Conservation (phyloP, 2,888 invertebrate genomes). For the Scelioninae gen. 2 region DNA sequence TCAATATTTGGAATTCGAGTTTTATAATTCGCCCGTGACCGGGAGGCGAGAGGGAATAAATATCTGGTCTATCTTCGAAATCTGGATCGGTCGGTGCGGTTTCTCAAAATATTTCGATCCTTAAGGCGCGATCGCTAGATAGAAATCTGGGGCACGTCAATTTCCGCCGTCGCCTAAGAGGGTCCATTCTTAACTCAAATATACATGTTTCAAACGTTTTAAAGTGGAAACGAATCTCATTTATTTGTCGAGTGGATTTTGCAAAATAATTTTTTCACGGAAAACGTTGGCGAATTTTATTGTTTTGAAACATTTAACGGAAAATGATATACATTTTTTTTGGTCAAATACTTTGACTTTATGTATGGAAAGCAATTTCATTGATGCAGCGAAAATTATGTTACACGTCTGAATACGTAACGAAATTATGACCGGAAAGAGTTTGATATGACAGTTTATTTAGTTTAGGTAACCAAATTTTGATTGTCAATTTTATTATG, state of each 20-base stretch:
- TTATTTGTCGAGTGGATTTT: conserved; percentile 28
- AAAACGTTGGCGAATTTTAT: no score
- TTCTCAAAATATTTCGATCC: conserved; percentile 36
- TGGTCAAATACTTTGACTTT: no score
- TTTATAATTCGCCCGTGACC: not conserved
- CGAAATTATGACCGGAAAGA: no score
- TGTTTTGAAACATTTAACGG: no score
- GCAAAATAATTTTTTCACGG: no score
- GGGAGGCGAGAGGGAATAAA: conserved; percentile 15
- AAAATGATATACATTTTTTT: no score
- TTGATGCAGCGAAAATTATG: no score
- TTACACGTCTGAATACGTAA: no score
- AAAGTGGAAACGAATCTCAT: conserved; percentile 16
- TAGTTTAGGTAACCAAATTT: no score
- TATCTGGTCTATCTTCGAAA: conserved; percentile 32
- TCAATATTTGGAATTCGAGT: conserved; percentile 7
- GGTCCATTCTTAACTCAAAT: conserved; percentile 54
- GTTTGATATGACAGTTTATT: no score
- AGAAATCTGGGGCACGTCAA: conserved; percentile 56
- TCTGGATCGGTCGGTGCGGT: conserved; percentile 24
- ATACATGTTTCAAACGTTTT: conserved; percentile 42
- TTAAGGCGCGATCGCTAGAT: conserved; percentile 30
- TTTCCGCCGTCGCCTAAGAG: conserved; percentile 50
- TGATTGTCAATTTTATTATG: no score
- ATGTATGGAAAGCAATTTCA: no score